Evolutionary conservation across 2,113 vertebrate species (phyloP).

Genomic region (Epinephelus fuscoguttatus): DNA sequence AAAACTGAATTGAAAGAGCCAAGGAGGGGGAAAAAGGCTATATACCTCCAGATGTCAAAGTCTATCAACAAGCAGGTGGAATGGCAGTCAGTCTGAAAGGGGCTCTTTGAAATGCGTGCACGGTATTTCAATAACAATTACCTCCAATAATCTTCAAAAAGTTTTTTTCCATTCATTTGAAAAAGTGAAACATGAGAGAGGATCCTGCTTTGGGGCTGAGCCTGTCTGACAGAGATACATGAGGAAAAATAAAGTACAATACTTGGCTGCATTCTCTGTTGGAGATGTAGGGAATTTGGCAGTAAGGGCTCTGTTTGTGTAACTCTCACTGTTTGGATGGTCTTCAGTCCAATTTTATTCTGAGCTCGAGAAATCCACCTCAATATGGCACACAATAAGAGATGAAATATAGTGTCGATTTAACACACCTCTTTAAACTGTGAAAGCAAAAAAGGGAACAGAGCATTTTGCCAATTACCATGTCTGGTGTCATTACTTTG

Average conservation of each 20-base stretch:
- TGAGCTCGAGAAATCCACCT: constrained; percentile 30
- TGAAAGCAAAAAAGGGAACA: background rate
- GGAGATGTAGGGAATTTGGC: constrained; percentile 33
- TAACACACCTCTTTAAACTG: background rate
- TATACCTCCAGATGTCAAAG: constrained; percentile 33
- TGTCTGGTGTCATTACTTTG: background rate
- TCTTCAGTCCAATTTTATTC: constrained; percentile 25
- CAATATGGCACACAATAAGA: constrained; percentile 11
- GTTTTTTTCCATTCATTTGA: constrained; percentile 35
- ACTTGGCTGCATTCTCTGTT: constrained; percentile 35
- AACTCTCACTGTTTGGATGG: constrained; percentile 51
- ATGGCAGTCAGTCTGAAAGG: constrained; percentile 19
- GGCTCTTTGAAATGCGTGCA: constrained; percentile 33
- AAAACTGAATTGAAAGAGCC: constrained; percentile 33
- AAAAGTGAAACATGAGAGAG: constrained; percentile 29
- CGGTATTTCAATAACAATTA: constrained; percentile 41
- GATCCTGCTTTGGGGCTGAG: constrained; percentile 36
- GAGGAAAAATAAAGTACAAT: constrained; percentile 32
- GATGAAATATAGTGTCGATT: background rate
- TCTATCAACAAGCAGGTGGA: constrained; percentile 56
- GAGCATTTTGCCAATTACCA: background rate
- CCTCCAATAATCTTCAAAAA: constrained; percentile 45
- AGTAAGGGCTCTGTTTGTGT: constrained; percentile 38
- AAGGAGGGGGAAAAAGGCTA: background rate
- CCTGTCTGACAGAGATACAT: constrained; percentile 55